Evolutionary conservation across 2,113 vertebrate species (phyloP), one percentile per base, ranked within the genome.

Genomic region (Pitta sordida): DNA sequence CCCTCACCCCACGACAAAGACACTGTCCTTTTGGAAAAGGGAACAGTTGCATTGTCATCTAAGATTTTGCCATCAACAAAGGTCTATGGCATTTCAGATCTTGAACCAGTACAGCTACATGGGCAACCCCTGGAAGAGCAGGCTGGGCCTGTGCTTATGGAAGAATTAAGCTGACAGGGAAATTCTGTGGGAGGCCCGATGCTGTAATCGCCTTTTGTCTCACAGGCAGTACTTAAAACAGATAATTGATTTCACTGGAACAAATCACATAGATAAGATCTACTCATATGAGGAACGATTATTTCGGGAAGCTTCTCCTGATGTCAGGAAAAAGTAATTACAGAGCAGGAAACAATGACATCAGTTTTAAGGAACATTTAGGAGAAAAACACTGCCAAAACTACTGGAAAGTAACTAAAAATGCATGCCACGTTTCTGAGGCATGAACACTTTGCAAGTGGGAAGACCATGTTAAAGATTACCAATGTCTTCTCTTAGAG

Each of bases 321-420:
- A 83, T 88, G 52, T 48, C 86, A 68, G 53, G 69, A 93, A 96
- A 93, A 32, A 92, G 18, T 49, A 91, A 95, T 78, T 84, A 86
- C 44, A 90, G 48, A 71, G 55, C 24, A 75, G 29, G 60, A 92
- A 86, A 92, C 9, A n/a, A 3, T 78, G 36, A 64, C 26, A 60
- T 30, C 26, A 56, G 27, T 79, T 92, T 86, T 41, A 82, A 83
- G 48, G 30, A 74, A 78, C 32, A 56, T 37, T 93, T 86, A 86
- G 70, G 41, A 52, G 48, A 77, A 95, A 81, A 70, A 10, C 2
- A 4, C 43, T 52, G 71, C 13, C 64, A 85, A 48, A 94, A 83
- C 20, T 63, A 68, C 34, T 75, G 49, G 74, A n/a, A 63, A 75
- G 24, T 39, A 78, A 73, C 41, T 74, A 52, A 73, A 93, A 83